Evolutionary conservation across 2,113 vertebrate genomes (phyloP), one percentile per base, ranked within the genome.

Genomic region (Nerophis lumbriciformis): DNA sequence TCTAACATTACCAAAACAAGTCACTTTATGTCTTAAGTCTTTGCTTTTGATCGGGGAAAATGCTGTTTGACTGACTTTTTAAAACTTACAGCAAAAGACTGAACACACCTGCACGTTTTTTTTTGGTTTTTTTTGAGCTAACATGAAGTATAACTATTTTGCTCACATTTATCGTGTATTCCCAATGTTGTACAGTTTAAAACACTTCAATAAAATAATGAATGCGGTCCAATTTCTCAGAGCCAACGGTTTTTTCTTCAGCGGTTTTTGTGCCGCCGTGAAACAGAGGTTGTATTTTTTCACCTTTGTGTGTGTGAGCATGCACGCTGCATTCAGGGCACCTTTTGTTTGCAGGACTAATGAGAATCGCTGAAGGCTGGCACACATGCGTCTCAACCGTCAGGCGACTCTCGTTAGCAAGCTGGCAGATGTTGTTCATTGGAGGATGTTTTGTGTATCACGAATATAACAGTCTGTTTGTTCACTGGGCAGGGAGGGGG

Each of bases 261-360:
- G 77, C 71, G 72, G 2, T 35, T 57, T 66, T 12, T 61, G 68
- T 68, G 65, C 68, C 62, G 63, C 21, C 5, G 8, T 11, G 16
- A 53, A 19, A 53, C 21, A 45, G 42, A 45, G 42, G 4, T 11
- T 45, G 10, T 11, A 5, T 6, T 38, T 8, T 48, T 21, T 13
- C 50, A 68, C 56, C 73, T 69, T 68, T 48, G 35, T 72, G 64
- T 59, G 16, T 66, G 48, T 42, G 39, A 45, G 45, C 13, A n/a
- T 35, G 6, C 14, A 4, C 3, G 44, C 53, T 61, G 36, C 48
- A 78, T 65, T 70, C 62, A 65, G 61, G 54, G 66, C 60, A 74
- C 58, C 66, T 81, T 76, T 72, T 79, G 64, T 83, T 70, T 67
- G 35, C 42, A 69, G 59, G 68, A 79, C 72, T 81, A 87, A 83